A percentile compares a stretch with the other conserved stretches of the same genome.
These are phyloP conservation scores for Phaedon cochleariae DNA, from an alignment of 2,888 invertebrate genomes.

Conservation along the genomic window DNA sequence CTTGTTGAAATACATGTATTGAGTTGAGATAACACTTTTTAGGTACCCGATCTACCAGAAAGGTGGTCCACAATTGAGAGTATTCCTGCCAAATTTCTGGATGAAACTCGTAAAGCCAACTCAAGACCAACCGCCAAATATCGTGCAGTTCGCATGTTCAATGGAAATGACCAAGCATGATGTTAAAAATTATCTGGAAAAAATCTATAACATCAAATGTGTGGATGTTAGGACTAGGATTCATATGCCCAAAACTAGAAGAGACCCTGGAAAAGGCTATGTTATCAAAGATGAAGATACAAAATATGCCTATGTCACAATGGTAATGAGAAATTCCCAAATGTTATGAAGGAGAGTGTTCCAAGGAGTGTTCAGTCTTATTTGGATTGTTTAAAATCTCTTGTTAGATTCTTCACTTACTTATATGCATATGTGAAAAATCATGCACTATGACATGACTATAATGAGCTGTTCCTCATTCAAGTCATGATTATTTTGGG, in stretches of 20 bases:
- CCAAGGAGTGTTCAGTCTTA: not conserved
- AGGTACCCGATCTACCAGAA: constrained; percentile 92
- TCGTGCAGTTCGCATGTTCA: constrained; percentile 89
- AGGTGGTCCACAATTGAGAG: constrained; percentile 92
- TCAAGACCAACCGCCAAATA: constrained; percentile 76
- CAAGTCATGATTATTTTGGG: too few species aligned
- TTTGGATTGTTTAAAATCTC: too few species aligned
- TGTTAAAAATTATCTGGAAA: constrained; percentile 91
- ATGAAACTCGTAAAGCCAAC: constrained; percentile 85
- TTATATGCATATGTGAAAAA: too few species aligned
- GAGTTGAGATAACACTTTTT: constrained; percentile 12
- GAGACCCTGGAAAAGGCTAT: constrained; percentile 69
- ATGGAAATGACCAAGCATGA: constrained; percentile 94
- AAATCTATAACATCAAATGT: constrained; percentile 90
- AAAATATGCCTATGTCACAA: constrained; percentile 79
- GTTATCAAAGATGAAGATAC: constrained; percentile 84
- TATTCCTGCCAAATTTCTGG: constrained; percentile 97
- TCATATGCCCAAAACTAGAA: constrained; percentile 72
- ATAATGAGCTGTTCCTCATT: too few species aligned
- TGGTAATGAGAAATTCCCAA: constrained; percentile 69
- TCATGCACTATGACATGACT: too few species aligned
- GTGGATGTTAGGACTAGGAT: constrained; percentile 81
- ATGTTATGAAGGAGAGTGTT: not conserved
- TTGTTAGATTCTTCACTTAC: too few species aligned
- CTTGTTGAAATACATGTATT: not conserved